These are phyloP conservation scores for Esperia sulphurella DNA, from an alignment of 2,888 invertebrate genomes.

Conservation along the genomic window DNA sequence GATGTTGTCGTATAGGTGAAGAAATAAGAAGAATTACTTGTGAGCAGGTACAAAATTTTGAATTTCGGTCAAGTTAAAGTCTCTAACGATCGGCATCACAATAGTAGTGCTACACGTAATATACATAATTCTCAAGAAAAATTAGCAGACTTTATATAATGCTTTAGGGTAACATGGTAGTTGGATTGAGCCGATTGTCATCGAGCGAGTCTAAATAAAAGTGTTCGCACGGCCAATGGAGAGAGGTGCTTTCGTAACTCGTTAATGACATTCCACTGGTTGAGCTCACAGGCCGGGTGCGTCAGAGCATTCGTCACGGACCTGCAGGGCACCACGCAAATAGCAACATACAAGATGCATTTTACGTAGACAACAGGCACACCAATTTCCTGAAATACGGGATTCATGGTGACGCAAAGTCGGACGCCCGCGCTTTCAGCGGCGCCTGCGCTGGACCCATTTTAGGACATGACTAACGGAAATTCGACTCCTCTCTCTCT, in stretches of 20 bases:
- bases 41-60: no score
- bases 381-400: conserved; percentile 75
- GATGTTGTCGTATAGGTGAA: no score
- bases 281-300: conserved; percentile 50
- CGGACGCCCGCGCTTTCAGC: conserved; percentile 78
- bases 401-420: conserved; percentile 74
- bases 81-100: no score
- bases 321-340: conserved; percentile 39
- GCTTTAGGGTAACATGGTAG: conserved; percentile 4
- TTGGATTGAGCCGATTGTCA: conserved; percentile 4
- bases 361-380: conserved; percentile 49
- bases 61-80: no score
- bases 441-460: conserved; percentile 82
- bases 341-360: conserved; percentile 49
- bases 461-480: conserved; percentile 86
- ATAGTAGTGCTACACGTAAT: neutral
- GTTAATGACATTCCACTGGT: conserved; percentile 68
- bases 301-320: conserved; percentile 63
- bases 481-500: conserved; percentile 81
- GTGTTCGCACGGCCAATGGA: conserved; percentile 33
- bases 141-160: conserved; percentile 2
- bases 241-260: conserved; percentile 51
- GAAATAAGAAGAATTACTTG: no score
- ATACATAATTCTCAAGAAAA: conserved; percentile 3
- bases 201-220: conserved; percentile 30